phyloP scores from a whole-genome alignment of 2,797 vertebrate species.

The Pantherophis vulpinus region DNA sequence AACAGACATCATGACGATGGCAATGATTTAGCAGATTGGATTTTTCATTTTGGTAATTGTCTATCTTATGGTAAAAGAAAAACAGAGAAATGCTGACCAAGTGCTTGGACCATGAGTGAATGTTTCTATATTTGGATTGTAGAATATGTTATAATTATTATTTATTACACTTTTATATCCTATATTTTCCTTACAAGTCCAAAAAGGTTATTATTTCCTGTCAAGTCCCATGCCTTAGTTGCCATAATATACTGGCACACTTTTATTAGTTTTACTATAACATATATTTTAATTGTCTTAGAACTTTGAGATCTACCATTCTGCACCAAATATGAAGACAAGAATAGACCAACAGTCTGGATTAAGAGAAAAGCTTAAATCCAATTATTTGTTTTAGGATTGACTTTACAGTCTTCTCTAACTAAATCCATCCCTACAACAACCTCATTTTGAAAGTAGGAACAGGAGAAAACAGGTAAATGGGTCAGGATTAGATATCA shows the following conservation, averaged over 20 bases:
- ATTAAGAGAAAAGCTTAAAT: not conserved
- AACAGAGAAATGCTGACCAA: not conserved
- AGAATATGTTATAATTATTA: not conserved
- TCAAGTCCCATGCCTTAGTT: too few species aligned
- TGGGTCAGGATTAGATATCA: not conserved
- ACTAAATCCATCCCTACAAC: not conserved
- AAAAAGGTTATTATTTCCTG: too few species aligned
- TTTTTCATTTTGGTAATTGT: not conserved
- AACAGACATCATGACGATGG: not conserved
- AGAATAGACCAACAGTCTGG: not conserved
- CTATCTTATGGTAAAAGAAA: not conserved
- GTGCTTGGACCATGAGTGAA: not conserved
- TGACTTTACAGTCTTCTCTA: not conserved
- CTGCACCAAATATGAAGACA: not conserved
- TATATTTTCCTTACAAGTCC: not conserved
- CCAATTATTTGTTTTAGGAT: not conserved
- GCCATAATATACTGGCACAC: too few species aligned
- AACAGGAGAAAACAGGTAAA: not conserved
- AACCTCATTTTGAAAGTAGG: not conserved
- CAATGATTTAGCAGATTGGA: not conserved
- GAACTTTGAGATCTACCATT: too few species aligned
- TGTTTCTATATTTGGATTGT: not conserved
- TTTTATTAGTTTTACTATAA: too few species aligned
- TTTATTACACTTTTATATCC: not conserved
- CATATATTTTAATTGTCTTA: too few species aligned